Base-by-base conservation (phyloP, 1,140 invertebrate species). In the Bathynomus jamesi region DNA sequence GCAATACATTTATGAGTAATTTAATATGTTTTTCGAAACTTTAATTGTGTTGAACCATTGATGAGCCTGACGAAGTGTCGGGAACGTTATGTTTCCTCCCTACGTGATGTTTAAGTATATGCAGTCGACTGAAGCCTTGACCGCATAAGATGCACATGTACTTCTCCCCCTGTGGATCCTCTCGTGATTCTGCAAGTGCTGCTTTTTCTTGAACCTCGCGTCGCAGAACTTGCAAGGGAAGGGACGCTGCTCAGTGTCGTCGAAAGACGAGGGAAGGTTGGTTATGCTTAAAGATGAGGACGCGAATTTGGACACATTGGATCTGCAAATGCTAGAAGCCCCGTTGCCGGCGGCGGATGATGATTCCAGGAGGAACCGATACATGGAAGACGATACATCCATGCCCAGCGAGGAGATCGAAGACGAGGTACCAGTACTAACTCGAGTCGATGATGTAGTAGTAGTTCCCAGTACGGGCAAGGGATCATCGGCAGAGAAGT, bases 171-270 rank as follows among this genome's bases (percentile, higher is more conserved):
- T 88, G 78, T 90, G 89, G 0, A 85, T 77, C n/a, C 89, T 83
- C 76, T 85, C 79, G 79, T 91, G 90, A 79, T 89, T 88, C 71
- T 86, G 87, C n/a, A 90, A 82, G 72, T 88, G 86, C 85, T 86
- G 88, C 64, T 87, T 85, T 77, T 89, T 88, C 0, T 85, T 85
- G 79, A 90, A 91, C 7, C 83, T 82, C 67, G 86, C 84, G 64
- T 84, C 82, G 80, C 88, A 89, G 65, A 83, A 87, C 79, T 79
- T 78, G 79, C 89, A 91, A 32, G 84, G 82, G 79, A 86, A 88
- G 1, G 88, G 88, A 60, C 85, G 83, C 78, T 89, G 86, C 29
- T 86, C 86, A 64, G 84, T 83, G 77, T 89, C 72, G 28, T 69
- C 67, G 13, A 46, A 29, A 24, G 62, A 64, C 13, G 24, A 17